Conservation (phyloP, 2,888 invertebrate species). For the Drosophila subquinaria region DNA sequence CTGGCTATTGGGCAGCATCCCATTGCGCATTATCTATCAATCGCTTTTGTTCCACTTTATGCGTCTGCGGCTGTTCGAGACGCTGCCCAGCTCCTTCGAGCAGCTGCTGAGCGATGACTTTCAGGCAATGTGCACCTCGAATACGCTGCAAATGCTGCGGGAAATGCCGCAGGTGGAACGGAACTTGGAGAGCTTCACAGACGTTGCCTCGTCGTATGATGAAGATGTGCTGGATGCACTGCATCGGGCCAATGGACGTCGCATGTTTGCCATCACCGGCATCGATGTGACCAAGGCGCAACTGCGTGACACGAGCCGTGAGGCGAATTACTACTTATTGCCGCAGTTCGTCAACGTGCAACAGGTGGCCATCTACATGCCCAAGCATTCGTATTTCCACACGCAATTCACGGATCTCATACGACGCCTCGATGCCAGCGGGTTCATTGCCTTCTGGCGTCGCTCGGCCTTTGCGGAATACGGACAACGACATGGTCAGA, state of each 20-base stretch:
- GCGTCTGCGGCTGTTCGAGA: slow-evolving; percentile 49
- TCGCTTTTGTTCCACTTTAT: slow-evolving; percentile 75
- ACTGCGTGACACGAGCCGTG: slow-evolving; percentile 26
- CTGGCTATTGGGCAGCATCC: slow-evolving; percentile 63
- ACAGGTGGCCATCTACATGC: slow-evolving; percentile 66
- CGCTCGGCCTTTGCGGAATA: slow-evolving; percentile 34
- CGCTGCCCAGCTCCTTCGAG: slow-evolving; percentile 47
- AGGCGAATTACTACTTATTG: slow-evolving; percentile 38
- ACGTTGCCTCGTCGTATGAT: slow-evolving; percentile 35
- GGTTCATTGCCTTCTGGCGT: slow-evolving; percentile 64
- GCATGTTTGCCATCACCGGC: slow-evolving; percentile 54
- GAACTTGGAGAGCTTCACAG: slow-evolving; percentile 20
- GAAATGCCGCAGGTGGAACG: slow-evolving; percentile 50
- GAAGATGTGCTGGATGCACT: slow-evolving; percentile 47
- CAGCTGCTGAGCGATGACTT: slow-evolving; percentile 47
- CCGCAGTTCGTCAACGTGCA: slow-evolving; percentile 56
- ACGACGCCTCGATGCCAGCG: slow-evolving; percentile 52
- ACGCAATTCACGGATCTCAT: slow-evolving; percentile 56
- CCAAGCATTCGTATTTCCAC: slow-evolving; percentile 74
- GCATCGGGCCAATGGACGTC: slow-evolving; percentile 16
- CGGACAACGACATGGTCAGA: background rate
- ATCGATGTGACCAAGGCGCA: slow-evolving; percentile 39
- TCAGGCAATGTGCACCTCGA: slow-evolving; percentile 45
- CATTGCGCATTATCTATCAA: slow-evolving; percentile 71
- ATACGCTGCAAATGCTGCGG: slow-evolving; percentile 40